Base-by-base conservation (phyloP, 2,888 invertebrate genomes). In the Phymatocera aterrima region DNA sequence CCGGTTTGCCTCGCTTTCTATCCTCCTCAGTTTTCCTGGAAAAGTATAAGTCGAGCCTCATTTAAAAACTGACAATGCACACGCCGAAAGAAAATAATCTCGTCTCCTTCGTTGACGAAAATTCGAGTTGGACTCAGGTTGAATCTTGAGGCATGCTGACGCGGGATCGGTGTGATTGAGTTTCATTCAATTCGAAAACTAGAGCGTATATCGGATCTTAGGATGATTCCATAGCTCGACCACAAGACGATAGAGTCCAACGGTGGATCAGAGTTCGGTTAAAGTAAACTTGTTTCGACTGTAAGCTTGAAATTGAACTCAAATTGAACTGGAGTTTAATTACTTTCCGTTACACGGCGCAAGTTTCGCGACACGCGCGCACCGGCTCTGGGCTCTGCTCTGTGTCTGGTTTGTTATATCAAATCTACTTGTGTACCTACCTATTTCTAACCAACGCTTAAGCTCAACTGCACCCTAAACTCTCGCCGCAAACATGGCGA, bases 241-340 rank as follows among this genome's bases (percentile, higher is more conserved):
- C 61, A n/a, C 51, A 43, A 18, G 48, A 24, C 40, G n/a, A n/a
- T 31, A 18, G 48, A 51, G 48, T 72, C 34, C 51, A 31, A 28
- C 15, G 28, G 12, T 72, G 72, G 72, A 72, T 72, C 72, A 72
- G 43, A 72, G 72, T 72, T 72, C 72, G 51, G 48, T 72, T 34
- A 72, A 43, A 72, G 48, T 51, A 72, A 72, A 72, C 72, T 72
- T 72, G 72, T 72, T 72, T 34, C 72, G 48, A 72, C 72, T 72
- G 72, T 72, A 34, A 72, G 72, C 24, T 72, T 72, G 72, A 51
- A 72, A 72, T 72, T 72, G 72, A 72, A 72, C 72, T 72, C 43
- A 51, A 72, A 72, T 72, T 51, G 72, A 72, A 72, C 72, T 34
- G 72, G 72, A 72, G 72, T 72, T 72, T 72, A 72, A 72, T 72